A percentile compares a stretch with the other conserved stretches of the same genome.
These are phyloP conservation scores for Microcebus murinus DNA, from an alignment of 2,113 vertebrate species.

Conservation along the genomic window DNA sequence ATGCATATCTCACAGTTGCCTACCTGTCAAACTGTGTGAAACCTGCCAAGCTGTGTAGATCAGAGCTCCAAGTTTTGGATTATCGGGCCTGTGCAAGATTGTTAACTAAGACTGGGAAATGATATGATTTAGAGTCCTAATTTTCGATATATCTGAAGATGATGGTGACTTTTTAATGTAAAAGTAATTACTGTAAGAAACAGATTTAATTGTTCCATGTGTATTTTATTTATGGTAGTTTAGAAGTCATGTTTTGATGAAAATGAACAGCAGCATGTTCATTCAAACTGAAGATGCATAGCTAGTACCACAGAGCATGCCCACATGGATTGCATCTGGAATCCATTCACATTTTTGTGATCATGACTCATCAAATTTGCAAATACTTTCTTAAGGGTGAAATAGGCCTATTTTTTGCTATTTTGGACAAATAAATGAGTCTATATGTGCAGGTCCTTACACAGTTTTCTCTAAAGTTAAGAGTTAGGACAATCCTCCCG, in stretches of 20 bases:
- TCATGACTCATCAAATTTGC: constrained; percentile 79
- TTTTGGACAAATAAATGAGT: constrained; percentile 81
- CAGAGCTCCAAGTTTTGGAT: constrained; percentile 86
- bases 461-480: constrained; percentile 79
- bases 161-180: constrained; percentile 93
- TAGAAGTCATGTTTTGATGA: constrained; percentile 92
- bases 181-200: constrained; percentile 91
- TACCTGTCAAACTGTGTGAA: constrained; percentile 83
- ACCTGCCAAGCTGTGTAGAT: constrained; percentile 84
- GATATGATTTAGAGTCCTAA: constrained; percentile 90
- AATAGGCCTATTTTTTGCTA: constrained; percentile 82
- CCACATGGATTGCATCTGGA: constrained; percentile 75
- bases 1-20: constrained; percentile 82
- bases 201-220: constrained; percentile 87
- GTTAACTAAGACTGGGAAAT: constrained; percentile 91
- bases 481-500: constrained; percentile 85
- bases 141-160: constrained; percentile 92
- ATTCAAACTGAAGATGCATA: constrained; percentile 85
- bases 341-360: constrained; percentile 73
- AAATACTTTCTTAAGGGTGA: constrained; percentile 80
- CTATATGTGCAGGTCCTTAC: constrained; percentile 72
- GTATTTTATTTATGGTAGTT: constrained; percentile 95
- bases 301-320: constrained; percentile 81
- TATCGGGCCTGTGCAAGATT: constrained; percentile 94
- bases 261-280: constrained; percentile 90